phyloP scores from a whole-genome alignment of 1,140 invertebrate genomes.

The Zaprionus inermis region DNA sequence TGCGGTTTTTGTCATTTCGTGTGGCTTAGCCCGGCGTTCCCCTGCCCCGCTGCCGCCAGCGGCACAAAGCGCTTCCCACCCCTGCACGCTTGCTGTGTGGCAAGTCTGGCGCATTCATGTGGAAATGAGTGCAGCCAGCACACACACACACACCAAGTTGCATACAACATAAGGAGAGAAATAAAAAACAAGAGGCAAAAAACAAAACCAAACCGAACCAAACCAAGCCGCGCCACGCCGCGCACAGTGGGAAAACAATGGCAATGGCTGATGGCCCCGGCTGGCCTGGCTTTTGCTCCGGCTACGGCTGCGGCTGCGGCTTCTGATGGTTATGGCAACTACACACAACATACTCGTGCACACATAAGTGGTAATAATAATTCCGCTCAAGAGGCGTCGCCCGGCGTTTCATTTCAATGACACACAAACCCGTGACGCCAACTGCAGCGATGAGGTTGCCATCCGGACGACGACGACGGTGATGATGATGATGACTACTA shows the following conservation, averaged over 20 bases:
- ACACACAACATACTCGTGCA: slow-evolving; percentile 20
- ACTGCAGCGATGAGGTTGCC: slow-evolving; percentile 51
- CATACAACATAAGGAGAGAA: slow-evolving; percentile 43
- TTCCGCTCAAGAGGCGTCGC: slow-evolving; percentile 81
- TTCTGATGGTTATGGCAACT: slow-evolving; percentile 58
- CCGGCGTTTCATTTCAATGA: slow-evolving; percentile 81
- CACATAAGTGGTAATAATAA: slow-evolving; percentile 82
- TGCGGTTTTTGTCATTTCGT: slow-evolving; percentile 64
- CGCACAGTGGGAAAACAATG: slow-evolving; percentile 75
- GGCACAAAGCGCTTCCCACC: slow-evolving; percentile 12
- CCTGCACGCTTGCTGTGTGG: background rate
- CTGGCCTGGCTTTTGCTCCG: slow-evolving; percentile 35
- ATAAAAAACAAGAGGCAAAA: slow-evolving; percentile 38
- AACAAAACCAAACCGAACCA: slow-evolving; percentile 60
- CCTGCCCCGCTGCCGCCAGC: background rate
- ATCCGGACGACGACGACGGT: slow-evolving; percentile 33
- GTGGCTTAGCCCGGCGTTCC: slow-evolving; percentile 31
- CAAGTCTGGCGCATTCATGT: slow-evolving; percentile 69
- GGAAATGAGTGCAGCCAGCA: slow-evolving; percentile 74
- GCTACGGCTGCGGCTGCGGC: slow-evolving; percentile 21
- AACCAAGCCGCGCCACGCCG: slow-evolving; percentile 61
- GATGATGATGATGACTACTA: slow-evolving; percentile 32
- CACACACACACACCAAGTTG: slow-evolving; percentile 25
- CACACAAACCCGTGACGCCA: slow-evolving; percentile 73
- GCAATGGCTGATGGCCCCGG: slow-evolving; percentile 42